Evolutionary conservation across 2,797 vertebrate genomes (phyloP), one percentile per base, ranked within the genome.

Genomic region (Microctenopoma steveboyesi): DNA sequence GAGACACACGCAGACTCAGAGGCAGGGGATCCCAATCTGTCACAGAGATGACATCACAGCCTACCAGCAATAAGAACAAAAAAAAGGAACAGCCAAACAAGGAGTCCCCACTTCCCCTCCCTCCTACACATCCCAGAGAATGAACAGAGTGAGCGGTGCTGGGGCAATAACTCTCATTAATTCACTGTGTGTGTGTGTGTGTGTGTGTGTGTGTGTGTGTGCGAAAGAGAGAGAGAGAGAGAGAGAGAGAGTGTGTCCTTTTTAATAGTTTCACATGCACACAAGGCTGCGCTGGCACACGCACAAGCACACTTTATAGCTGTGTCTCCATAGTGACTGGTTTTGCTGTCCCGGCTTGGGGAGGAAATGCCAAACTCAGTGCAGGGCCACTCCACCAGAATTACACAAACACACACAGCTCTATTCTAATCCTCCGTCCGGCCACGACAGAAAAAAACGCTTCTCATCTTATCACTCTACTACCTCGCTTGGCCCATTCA

Each of bases 31-130:
- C 78, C 92, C 89, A 2, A 90, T 86, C 86, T 64, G 85, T 90
- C 88, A 91, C 83, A 83, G 69, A 69, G 62, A 88, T 91, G 90
- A 92, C 91, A 91, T 93, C 92, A 91, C 83, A 83, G 80, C 51
- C 64, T 81, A 72, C 67, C 64, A 73, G 68, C 43, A 71, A 81
- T 68, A 76, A 74, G n/a, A 45, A 45, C 2, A 8, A 40, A 40
- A 13, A 40, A 40, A 42, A 42, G 77, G 79, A 80, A 66, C 39
- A 61, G 74, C 78, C 51, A 78, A 87, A 86, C 80, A 86, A 90
- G 89, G 92, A 90, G 86, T 92, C 86, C 89, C 91, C 76, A 54
- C 80, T 80, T 80, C 73, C 83, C 60, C 65, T 86, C 64, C 71
- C 74, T 76, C 65, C 51, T 42, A 64, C 82, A 72, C 66, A 50